phyloP scores from a whole-genome alignment of 2,113 vertebrate genomes.

The Canis aureus region DNA sequence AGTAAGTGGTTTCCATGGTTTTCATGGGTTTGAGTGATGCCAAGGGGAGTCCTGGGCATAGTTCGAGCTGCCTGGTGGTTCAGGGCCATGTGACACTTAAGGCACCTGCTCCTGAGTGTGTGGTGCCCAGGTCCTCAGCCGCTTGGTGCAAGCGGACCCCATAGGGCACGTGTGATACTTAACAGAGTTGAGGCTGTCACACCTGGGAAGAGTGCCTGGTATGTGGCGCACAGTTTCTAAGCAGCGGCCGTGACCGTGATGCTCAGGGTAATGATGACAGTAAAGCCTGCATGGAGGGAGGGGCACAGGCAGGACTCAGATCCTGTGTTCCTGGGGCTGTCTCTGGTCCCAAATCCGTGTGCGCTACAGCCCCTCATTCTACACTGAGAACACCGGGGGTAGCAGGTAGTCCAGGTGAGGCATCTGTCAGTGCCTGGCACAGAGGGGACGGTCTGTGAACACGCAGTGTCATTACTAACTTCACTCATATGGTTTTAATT shows the following conservation, averaged over 20 bases:
- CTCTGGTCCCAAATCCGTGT: neutral
- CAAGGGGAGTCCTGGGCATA: accelerated
- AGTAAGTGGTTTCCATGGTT: accelerated
- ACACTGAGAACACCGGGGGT: accelerated
- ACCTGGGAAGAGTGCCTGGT: accelerated
- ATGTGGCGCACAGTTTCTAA: accelerated
- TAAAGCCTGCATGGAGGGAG: neutral
- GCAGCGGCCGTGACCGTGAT: neutral
- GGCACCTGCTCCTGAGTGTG: neutral
- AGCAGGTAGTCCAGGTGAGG: neutral
- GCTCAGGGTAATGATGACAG: neutral
- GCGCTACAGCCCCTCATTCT: accelerated
- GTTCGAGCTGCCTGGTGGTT: accelerated
- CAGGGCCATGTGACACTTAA: neutral
- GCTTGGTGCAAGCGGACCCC: neutral
- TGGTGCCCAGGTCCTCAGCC: neutral
- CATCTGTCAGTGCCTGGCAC: accelerated
- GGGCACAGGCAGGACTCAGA: accelerated
- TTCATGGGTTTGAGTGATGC: too few species aligned
- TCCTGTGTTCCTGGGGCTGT: neutral
- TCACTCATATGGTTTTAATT: neutral
- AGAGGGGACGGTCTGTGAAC: accelerated
- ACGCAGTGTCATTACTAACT: accelerated
- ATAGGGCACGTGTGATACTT: accelerated
- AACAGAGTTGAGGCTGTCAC: neutral